Percentiles rank a stretch among this genome's conserved stretches.
These are phyloP conservation scores for Dynastes hyllus DNA, from an alignment of 2,888 invertebrate genomes.

Conservation along the genomic window DNA sequence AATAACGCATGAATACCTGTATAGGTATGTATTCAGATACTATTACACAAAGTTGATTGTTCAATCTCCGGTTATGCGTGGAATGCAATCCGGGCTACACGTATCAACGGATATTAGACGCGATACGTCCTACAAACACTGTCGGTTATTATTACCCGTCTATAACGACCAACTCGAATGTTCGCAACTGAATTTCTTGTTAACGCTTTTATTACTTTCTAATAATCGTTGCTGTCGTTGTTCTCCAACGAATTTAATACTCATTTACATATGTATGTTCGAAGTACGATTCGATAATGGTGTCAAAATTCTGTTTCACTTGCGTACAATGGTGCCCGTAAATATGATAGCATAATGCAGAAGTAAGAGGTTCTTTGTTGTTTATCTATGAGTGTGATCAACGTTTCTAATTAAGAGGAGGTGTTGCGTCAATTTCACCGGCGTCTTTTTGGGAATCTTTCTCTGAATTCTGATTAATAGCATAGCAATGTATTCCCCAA, in stretches of 20 bases:
- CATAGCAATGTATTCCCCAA: too few species aligned
- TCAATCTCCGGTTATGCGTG: constrained; percentile 25
- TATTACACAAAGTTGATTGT: constrained; percentile 16
- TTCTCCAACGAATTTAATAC: background rate
- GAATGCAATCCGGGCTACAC: constrained; percentile 9
- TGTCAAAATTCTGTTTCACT: too few species aligned
- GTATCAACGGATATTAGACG: background rate
- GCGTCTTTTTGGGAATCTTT: too few species aligned
- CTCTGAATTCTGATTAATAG: too few species aligned
- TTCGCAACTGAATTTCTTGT: background rate
- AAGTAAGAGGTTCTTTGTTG: too few species aligned
- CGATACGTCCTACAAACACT: constrained; percentile 16
- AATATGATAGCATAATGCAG: too few species aligned
- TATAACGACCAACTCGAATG: background rate
- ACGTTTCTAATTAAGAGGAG: too few species aligned
- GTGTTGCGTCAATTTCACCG: too few species aligned
- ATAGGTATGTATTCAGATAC: constrained; percentile 1
- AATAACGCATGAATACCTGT: background rate
- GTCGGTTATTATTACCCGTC: background rate
- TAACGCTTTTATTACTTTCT: constrained; percentile 37
- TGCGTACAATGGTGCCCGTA: too few species aligned
- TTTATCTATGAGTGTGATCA: too few species aligned
- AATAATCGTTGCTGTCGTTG: background rate
- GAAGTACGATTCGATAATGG: too few species aligned
- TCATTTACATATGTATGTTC: background rate